These are phyloP conservation scores for Otus scops DNA, from an alignment of 2,797 vertebrate genomes.

Conservation along the genomic window DNA sequence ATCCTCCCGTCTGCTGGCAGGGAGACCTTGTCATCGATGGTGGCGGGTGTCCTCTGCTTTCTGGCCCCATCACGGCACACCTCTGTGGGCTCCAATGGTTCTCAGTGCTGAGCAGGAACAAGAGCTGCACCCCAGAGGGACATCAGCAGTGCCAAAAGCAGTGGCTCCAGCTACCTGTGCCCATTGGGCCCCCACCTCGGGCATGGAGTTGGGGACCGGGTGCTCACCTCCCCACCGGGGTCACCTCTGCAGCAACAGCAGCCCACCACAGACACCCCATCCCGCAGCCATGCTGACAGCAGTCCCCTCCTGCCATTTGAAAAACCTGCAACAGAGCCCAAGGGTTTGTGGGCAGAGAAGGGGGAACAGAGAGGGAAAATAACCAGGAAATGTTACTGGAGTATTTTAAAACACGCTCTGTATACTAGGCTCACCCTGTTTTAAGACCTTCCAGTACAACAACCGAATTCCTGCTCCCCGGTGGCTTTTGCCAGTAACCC, in stretches of 20 bases:
- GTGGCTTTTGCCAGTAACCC: background rate
- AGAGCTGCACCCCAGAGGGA: fast-evolving
- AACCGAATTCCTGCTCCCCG: background rate
- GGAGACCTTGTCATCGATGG: background rate
- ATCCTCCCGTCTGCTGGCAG: background rate
- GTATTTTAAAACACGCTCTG: background rate
- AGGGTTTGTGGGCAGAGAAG: background rate
- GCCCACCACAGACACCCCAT: background rate
- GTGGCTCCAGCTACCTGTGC: background rate
- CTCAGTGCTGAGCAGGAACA: background rate
- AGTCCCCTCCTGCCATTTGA: background rate
- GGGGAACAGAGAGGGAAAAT: background rate
- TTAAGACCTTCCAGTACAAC: background rate
- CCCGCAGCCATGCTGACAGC: background rate
- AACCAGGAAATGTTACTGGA: background rate
- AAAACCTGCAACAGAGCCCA: background rate
- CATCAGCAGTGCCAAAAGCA: fast-evolving
- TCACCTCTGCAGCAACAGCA: background rate
- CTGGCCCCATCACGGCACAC: background rate
- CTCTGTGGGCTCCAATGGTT: background rate
- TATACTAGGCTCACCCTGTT: background rate
- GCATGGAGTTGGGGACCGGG: fast-evolving
- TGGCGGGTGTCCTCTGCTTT: background rate
- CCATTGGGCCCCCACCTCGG: background rate
- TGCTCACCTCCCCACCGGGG: fast-evolving